Percentiles rank a stretch among this genome's conserved stretches.
These are phyloP conservation scores for Dendrolimus pini DNA, from an alignment of 2,888 invertebrate genomes.

Conservation along the genomic window DNA sequence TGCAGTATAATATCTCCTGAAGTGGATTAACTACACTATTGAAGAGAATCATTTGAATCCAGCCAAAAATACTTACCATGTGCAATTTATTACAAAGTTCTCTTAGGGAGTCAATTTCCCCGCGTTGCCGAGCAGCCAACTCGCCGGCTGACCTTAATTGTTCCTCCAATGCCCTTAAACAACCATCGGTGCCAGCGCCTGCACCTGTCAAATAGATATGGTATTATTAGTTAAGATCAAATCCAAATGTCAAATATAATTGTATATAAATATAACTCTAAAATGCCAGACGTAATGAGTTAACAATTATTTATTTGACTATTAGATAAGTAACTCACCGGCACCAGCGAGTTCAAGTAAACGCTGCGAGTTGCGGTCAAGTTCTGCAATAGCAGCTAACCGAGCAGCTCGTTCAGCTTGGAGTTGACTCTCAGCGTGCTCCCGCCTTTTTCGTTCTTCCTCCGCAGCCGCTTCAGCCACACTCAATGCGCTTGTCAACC, in stretches of 20 bases:
- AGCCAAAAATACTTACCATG: slow-evolving; percentile 63
- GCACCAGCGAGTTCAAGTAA: slow-evolving; percentile 78
- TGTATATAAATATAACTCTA: not conserved
- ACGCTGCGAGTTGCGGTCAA: slow-evolving; percentile 84
- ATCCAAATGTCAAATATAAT: no score
- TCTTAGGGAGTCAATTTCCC: slow-evolving; percentile 84
- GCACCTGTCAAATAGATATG: slow-evolving; percentile 34
- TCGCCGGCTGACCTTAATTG: slow-evolving; percentile 85
- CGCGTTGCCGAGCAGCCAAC: slow-evolving; percentile 84
- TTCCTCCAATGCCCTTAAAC: slow-evolving; percentile 84
- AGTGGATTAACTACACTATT: no score
- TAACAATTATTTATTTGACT: not conserved
- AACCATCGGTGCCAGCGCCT: slow-evolving; percentile 80
- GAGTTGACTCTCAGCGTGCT: slow-evolving; percentile 76
- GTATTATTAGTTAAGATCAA: no score
- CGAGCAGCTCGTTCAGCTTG: slow-evolving; percentile 84
- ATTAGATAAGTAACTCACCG: slow-evolving; percentile 41
- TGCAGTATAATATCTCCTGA: no score
- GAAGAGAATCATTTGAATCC: no score
- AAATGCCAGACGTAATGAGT: not conserved
- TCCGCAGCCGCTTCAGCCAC: slow-evolving; percentile 78
- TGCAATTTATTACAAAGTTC: slow-evolving; percentile 83
- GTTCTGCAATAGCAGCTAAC: slow-evolving; percentile 83
- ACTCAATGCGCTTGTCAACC: slow-evolving; percentile 76
- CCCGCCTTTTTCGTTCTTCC: slow-evolving; percentile 75